These are phyloP conservation scores for Argyrosomus japonicus DNA, from an alignment of 2,113 vertebrate species.

Conservation along the genomic window DNA sequence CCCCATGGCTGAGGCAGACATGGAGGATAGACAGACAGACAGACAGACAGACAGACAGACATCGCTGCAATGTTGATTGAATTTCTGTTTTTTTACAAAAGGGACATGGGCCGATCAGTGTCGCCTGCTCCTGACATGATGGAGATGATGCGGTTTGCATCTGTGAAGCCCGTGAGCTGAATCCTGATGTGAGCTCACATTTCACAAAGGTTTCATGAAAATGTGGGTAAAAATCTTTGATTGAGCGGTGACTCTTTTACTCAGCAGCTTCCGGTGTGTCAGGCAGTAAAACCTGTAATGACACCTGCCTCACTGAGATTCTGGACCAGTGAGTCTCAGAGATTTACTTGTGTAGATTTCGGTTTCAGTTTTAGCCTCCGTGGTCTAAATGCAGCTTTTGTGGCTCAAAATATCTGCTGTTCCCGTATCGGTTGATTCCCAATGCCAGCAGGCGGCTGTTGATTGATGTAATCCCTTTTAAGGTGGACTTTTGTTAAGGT, in stretches of 20 bases:
- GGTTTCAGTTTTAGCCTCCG: constrained; percentile 4
- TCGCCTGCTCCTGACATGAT: neutral
- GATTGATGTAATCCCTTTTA: constrained; percentile 16
- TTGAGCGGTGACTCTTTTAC: neutral
- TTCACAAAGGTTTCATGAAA: constrained; percentile 6
- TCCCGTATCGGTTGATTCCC: neutral
- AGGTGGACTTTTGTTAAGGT: constrained; percentile 26
- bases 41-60: constrained; percentile 25
- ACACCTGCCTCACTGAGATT: neutral
- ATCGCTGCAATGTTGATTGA: constrained; percentile 12
- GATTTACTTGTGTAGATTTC: neutral
- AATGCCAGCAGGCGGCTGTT: constrained; percentile 4
- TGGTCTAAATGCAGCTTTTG: constrained; percentile 16
- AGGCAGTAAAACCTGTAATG: neutral
- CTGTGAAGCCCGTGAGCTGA: neutral
- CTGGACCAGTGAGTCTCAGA: neutral
- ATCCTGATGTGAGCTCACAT: neutral
- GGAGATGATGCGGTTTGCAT: constrained; percentile 5
- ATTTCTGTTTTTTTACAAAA: constrained; percentile 7
- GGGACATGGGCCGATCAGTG: neutral
- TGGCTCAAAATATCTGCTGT: neutral
- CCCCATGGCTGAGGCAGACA: constrained; percentile 65
- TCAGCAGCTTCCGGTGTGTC: neutral
- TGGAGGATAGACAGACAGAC: constrained; percentile 30
- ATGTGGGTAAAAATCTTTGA: neutral